Percentiles rank a stretch among this genome's conserved stretches.
These are phyloP conservation scores for Dromiciops gliroides DNA, from an alignment of 2,113 vertebrate genomes.

Conservation along the genomic window DNA sequence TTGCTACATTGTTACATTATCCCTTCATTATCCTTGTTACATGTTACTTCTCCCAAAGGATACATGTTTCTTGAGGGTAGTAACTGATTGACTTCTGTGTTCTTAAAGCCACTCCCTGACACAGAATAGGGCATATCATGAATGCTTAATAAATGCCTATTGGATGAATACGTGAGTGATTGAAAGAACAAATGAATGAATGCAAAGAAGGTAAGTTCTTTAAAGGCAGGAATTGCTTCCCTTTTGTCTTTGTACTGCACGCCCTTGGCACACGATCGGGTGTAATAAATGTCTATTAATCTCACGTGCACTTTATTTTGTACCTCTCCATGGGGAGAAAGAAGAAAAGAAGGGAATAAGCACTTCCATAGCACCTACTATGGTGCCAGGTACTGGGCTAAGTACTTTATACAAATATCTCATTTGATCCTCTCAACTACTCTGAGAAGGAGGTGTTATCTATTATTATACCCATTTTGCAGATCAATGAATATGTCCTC, in stretches of 20 bases:
- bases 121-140: not conserved
- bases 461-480: not conserved
- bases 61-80: not conserved
- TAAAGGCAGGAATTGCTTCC: not conserved
- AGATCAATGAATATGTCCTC: not conserved
- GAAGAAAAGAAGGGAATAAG: not conserved
- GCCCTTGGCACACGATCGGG: not conserved
- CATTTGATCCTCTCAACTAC: not conserved
- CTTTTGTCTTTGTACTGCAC: not conserved
- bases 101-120: not conserved
- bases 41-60: not conserved
- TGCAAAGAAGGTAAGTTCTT: not conserved
- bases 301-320: not conserved
- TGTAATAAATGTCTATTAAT: not conserved
- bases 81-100: not conserved
- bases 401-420: not conserved
- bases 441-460: not conserved
- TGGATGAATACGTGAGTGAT: not conserved
- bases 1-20: not conserved
- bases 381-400: too few species aligned
- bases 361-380: not conserved
- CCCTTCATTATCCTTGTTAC: not conserved
- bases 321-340: not conserved
- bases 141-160: not conserved
- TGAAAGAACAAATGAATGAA: too few species aligned